Percentiles rank a stretch among this genome's conserved stretches.
These are phyloP conservation scores for Simalia tracyae DNA, from an alignment of 2,797 vertebrate species.

Conservation along the genomic window DNA sequence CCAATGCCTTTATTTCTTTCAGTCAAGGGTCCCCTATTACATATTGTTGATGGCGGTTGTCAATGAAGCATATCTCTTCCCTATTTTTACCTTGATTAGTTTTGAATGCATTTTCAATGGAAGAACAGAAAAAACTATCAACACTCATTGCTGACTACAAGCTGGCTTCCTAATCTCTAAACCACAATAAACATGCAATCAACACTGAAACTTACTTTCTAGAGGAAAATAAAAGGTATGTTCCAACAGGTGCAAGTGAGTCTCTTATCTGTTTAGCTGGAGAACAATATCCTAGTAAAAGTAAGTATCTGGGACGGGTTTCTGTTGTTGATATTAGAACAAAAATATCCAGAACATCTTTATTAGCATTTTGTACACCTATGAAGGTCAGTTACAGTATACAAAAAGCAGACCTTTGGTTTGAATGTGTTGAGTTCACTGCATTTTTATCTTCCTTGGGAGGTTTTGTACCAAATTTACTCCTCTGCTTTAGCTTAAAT, in stretches of 20 bases:
- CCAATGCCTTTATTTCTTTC: background rate
- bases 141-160: background rate
- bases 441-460: background rate
- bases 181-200: background rate
- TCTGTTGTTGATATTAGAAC: background rate
- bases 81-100: background rate
- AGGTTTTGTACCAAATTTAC: background rate
- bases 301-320: background rate
- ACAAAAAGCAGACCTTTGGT: background rate
- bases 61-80: background rate
- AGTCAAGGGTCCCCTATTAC: background rate
- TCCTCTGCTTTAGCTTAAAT: background rate
- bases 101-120: conserved; percentile 2
- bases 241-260: background rate
- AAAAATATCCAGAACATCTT: background rate
- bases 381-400: background rate
- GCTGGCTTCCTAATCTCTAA: background rate
- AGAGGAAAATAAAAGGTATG: background rate
- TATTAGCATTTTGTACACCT: background rate
- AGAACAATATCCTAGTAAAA: background rate
- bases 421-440: background rate
- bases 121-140: background rate
- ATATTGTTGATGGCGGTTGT: conserved; percentile 18
- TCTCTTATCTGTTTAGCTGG: background rate
- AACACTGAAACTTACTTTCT: background rate